These are phyloP conservation scores for Ophraella communa DNA, from an alignment of 2,888 invertebrate species.

Conservation along the genomic window DNA sequence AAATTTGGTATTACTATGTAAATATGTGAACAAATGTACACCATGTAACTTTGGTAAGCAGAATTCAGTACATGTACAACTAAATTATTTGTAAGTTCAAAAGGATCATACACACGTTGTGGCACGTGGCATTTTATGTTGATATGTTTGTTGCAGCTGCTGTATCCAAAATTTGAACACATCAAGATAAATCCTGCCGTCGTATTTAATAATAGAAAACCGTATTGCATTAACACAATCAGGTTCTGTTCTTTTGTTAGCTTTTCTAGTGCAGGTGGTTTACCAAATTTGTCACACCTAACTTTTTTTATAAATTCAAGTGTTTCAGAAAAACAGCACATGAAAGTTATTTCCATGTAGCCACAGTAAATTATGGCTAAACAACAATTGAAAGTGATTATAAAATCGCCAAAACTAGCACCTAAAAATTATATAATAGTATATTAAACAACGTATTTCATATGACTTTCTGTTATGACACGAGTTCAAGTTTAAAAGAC, in stretches of 20 bases:
- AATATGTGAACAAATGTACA: neutral
- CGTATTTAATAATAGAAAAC: neutral
- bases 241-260: neutral
- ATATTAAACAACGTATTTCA: too few species aligned
- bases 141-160: neutral
- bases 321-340: neutral
- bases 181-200: neutral
- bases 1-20: neutral
- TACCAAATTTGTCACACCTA: neutral
- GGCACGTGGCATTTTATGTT: neutral
- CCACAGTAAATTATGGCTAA: neutral
- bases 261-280: neutral
- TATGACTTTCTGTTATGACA: too few species aligned
- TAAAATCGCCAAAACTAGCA: too few species aligned
- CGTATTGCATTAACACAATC: neutral
- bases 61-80: neutral
- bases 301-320: neutral
- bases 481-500: too few species aligned
- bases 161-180: neutral
- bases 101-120: neutral
- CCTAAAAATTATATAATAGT: too few species aligned
- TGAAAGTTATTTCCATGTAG: neutral
- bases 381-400: neutral
- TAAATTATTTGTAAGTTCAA: neutral
- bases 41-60: neutral